These are phyloP conservation scores for Oegoconia quadripuncta DNA, from an alignment of 2,888 invertebrate genomes.

Conservation along the genomic window DNA sequence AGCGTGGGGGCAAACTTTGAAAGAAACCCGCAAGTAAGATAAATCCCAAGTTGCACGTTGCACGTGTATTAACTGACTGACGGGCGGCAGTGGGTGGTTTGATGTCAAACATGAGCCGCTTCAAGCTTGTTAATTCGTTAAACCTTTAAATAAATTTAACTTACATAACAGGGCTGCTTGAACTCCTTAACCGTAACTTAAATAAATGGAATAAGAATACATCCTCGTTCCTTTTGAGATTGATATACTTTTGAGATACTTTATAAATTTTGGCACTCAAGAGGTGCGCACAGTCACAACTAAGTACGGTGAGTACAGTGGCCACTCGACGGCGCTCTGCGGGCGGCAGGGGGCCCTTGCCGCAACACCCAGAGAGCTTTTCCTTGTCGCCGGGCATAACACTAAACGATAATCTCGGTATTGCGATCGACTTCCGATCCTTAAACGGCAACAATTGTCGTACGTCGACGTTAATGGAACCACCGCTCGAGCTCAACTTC, in stretches of 20 bases:
- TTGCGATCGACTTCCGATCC: constrained; percentile 62
- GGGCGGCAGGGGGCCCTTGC: constrained; percentile 44
- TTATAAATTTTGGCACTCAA: neutral
- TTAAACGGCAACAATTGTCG: constrained; percentile 70
- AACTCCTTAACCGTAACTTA: too few species aligned
- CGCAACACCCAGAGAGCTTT: constrained; percentile 60
- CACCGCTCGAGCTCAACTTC: constrained; percentile 32
- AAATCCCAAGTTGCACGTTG: constrained; percentile 21
- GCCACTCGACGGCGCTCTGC: constrained; percentile 31
- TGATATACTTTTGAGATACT: too few species aligned
- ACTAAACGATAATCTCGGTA: constrained; percentile 73
- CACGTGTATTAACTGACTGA: too few species aligned
- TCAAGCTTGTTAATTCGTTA: too few species aligned
- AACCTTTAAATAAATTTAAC: too few species aligned
- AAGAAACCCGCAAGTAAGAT: constrained; percentile 43
- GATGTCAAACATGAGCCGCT: neutral
- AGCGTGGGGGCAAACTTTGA: constrained; percentile 23
- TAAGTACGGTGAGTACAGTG: constrained; percentile 22
- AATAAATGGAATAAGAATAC: too few species aligned
- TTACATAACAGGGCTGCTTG: too few species aligned
- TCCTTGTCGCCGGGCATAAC: constrained; percentile 74
- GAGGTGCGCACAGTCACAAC: neutral
- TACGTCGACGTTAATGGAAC: constrained; percentile 62
- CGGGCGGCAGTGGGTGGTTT: neutral
- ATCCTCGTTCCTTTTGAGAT: too few species aligned